phyloP scores from a whole-genome alignment of 1,140 invertebrate species.

The Drosophila lowei region DNA sequence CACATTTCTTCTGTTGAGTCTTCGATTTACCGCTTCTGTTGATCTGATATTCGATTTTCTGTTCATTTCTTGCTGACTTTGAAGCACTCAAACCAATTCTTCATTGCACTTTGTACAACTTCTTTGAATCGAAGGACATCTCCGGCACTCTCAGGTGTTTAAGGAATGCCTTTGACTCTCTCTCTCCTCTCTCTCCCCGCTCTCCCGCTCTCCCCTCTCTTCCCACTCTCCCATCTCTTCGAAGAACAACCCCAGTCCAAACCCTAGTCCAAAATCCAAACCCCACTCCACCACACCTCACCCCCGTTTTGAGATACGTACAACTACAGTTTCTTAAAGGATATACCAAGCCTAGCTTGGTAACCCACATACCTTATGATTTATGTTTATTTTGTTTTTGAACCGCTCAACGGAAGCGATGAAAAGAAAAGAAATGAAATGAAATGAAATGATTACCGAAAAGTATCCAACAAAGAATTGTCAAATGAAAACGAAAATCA shows the following conservation, averaged over 20 bases:
- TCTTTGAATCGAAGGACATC: conserved; percentile 40
- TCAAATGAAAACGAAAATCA: conserved; percentile 24
- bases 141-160: conserved; percentile 57
- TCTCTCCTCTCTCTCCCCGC: conserved; percentile 20
- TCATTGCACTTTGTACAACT: conserved; percentile 69
- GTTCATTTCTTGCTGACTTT: conserved; percentile 64
- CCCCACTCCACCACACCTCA: conserved; percentile 18
- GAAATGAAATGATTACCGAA: conserved; percentile 38
- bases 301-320: conserved; percentile 36
- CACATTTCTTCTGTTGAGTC: conserved; percentile 52
- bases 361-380: conserved; percentile 48
- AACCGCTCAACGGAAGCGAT: conserved; percentile 54
- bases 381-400: conserved; percentile 61
- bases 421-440: conserved; percentile 43
- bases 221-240: not conserved
- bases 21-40: conserved; percentile 44
- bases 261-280: conserved; percentile 5
- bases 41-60: conserved; percentile 30
- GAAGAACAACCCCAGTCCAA: not conserved
- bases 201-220: not conserved
- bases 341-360: conserved; percentile 30
- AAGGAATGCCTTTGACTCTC: conserved; percentile 47
- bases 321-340: conserved; percentile 35
- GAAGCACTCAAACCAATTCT: conserved; percentile 66
- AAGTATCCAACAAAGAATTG: conserved; percentile 25